Evolutionary conservation across 2,113 vertebrate species (phyloP), one percentile per base, ranked within the genome.

Genomic region (Fregetta grallaria): DNA sequence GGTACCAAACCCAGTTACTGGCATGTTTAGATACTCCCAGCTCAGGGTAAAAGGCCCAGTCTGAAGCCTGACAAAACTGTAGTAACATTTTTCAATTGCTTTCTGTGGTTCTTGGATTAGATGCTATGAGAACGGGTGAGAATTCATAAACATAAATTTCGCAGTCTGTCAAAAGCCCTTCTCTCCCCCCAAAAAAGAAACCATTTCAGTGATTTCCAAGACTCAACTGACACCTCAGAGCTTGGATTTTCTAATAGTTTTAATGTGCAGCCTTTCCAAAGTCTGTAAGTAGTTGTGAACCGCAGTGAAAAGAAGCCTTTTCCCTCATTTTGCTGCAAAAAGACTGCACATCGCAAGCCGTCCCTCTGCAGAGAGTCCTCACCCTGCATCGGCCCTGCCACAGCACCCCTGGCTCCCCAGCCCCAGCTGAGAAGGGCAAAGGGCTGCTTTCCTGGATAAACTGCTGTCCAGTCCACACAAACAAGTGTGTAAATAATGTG

Each of bases 201-300:
- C 7, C 19, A 63, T 67, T 75, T 56, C 49, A 84, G n/a, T 65
- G 8, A 59, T 34, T 95, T 96, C 85, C 83, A 94, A 86, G 63
- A 59, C n/a, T 66, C 44, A 91, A 7, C 34, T 75, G 45, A 40
- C 32, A 96, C 27, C 14, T 47, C 36, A 38, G 36, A 86, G 25
- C 55, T 73, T 88, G 19, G 4, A 56, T 86, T 88, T 95, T 86
- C 45, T 80, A 58, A 26, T 38, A n/a, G 20, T 66, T 88, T 70
- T 53, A 62, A 42, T 7, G 8, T 53, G 7, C 14, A 80, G 13
- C 5, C 7, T 71, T 80, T 86, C 27, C 47, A 70, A 88, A 86
- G 26, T 22, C 45, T 73, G 12, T 63, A 36, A 74, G 32, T 34
- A 49, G 42, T 19, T 73, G 44, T 55, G 42, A 91, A 76, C 55